phyloP scores from a whole-genome alignment of 2,888 invertebrate species.

The Leistus spinibarbis region DNA sequence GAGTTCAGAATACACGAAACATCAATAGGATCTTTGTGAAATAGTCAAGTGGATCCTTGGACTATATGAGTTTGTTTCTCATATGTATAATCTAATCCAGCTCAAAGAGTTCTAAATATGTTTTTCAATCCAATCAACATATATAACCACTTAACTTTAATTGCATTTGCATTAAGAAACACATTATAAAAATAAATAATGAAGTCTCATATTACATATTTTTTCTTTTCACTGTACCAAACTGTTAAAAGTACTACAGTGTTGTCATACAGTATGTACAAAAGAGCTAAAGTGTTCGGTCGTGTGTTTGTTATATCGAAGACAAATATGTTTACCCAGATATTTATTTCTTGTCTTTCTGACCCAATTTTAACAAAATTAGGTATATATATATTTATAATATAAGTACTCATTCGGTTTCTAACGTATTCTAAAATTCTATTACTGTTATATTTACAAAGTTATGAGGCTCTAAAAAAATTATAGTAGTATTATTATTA shows the following conservation, averaged over 20 bases:
- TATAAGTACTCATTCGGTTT: too few species aligned
- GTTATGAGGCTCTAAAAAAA: too few species aligned
- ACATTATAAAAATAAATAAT: neutral
- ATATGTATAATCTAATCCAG: conserved; percentile 1
- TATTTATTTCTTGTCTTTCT: too few species aligned
- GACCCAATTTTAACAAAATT: too few species aligned
- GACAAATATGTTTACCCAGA: too few species aligned
- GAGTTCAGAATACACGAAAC: neutral
- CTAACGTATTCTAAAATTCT: too few species aligned
- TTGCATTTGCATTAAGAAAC: neutral
- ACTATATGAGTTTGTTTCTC: neutral
- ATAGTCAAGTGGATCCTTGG: neutral
- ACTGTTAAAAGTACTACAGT: neutral
- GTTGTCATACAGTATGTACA: too few species aligned
- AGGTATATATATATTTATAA: too few species aligned
- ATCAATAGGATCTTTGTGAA: neutral
- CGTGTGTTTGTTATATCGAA: too few species aligned
- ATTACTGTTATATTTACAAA: too few species aligned
- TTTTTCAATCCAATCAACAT: neutral
- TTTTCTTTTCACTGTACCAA: neutral
- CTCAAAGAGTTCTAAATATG: neutral
- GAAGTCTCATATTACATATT: neutral
- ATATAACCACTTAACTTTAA: neutral
- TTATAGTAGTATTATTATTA: too few species aligned
- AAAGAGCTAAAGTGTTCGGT: too few species aligned